A percentile compares a stretch with the other conserved stretches of the same genome.
These are phyloP conservation scores for Spodoptera litura DNA, from an alignment of 1,140 invertebrate genomes.

Conservation along the genomic window DNA sequence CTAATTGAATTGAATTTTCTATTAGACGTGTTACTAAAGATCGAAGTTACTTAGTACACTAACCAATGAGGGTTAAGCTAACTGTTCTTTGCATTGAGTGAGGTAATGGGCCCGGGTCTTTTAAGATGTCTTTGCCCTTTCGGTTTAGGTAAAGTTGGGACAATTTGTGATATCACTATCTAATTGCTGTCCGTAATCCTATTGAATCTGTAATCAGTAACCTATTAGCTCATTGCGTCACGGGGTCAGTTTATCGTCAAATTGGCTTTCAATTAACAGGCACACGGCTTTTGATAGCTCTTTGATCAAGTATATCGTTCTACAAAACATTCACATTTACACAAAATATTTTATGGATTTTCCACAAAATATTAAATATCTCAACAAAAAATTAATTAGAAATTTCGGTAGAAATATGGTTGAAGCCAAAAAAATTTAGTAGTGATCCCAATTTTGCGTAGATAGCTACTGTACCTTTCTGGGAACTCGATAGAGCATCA, in stretches of 20 bases:
- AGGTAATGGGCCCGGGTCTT: neutral
- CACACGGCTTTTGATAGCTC: too few species aligned
- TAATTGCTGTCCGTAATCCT: too few species aligned
- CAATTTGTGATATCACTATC: neutral
- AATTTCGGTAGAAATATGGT: neutral
- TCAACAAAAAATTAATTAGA: too few species aligned
- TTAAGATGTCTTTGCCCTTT: neutral
- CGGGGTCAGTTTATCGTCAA: too few species aligned
- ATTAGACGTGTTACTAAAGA: neutral
- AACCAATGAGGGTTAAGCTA: neutral
- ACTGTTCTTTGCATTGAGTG: neutral
- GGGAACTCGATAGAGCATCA: neutral
- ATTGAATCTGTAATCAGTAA: too few species aligned
- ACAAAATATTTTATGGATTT: too few species aligned
- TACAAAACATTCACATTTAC: too few species aligned
- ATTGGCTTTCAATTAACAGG: too few species aligned
- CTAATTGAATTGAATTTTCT: slow-evolving; percentile 18
- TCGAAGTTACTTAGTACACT: slow-evolving; percentile 2
- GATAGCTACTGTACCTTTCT: neutral
- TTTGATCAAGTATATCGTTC: too few species aligned
- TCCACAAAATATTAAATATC: too few species aligned
- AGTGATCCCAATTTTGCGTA: neutral
- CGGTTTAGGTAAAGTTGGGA: neutral
- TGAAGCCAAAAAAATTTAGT: neutral
- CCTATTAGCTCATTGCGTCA: too few species aligned